Evolutionary conservation across 1,140 invertebrate genomes (phyloP), one percentile per base, ranked within the genome.

Genomic region (Drosophila ogumai): DNA sequence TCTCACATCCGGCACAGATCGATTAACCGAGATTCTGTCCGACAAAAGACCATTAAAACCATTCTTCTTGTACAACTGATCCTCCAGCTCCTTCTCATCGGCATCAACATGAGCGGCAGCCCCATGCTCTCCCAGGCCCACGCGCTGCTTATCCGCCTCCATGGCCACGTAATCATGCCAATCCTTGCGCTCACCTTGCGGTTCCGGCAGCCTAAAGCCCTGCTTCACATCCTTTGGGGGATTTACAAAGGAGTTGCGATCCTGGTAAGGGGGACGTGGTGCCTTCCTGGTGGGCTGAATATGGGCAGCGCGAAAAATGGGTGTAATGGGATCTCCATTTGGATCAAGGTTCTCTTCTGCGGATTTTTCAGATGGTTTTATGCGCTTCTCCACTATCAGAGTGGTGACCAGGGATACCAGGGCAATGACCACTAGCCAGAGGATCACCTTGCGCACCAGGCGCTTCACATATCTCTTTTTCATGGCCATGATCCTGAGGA

Each of bases 31-130:
- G 55, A 98, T 97, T 63, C 94, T 93, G 90, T 98, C 97, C 66
- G 96, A 97, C n/a, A 95, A 93, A 6, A 95, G 94, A 0, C 95
- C 97, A 93, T 97, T 97, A 78, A 97, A 98, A 13, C 97, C 97
- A 92, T 98, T 98, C 34, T 94, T 94, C 82, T 94, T 94, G 87
- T 96, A 97, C 1, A 97, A 80, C 71, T 94, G 90, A 32, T 94
- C 93, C 34, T 94, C 94, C 10, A 87, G 22, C 13, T 93, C 93
- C 17, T 94, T 94, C 28, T 93, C 79, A 3, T 55, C 19, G 3
- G 58, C 44, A 65, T 94, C 87, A 1, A 94, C 92, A 4, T 90
- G 55, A 4, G 95, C 95, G 6, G 95, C 93, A 59, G 91, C 87
- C 1, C 97, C 97, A 43, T 96, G 95, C 81, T 97, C 97, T 1